phyloP scores from a whole-genome alignment of 2,888 invertebrate genomes.

The Protonemura montana region DNA sequence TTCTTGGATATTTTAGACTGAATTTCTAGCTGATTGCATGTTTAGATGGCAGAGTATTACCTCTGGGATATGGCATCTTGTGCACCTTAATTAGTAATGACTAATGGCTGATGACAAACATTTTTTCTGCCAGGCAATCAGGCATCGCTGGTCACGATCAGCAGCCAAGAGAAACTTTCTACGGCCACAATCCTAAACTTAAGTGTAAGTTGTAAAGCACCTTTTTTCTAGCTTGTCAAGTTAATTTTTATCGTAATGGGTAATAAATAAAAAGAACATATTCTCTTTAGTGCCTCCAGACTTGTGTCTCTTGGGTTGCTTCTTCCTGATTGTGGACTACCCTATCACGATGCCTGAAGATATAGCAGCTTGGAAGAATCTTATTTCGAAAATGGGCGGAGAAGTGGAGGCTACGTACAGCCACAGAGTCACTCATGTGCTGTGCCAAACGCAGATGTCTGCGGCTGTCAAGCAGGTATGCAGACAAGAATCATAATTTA shows the following conservation, averaged over 20 bases:
- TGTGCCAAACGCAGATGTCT: constrained; percentile 90
- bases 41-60: no score
- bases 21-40: no score
- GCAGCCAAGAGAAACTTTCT: constrained; percentile 74
- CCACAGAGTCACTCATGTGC: constrained; percentile 87
- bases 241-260: no score
- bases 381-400: constrained; percentile 83
- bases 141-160: constrained; percentile 50
- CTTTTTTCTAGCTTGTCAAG: no score
- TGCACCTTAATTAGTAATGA: no score
- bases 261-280: no score
- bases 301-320: constrained; percentile 89
- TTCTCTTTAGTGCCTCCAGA: constrained; percentile 74
- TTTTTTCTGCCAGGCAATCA: not conserved
- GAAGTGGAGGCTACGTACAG: constrained; percentile 87
- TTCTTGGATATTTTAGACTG: no score
- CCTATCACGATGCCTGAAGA: constrained; percentile 65
- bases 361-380: constrained; percentile 70
- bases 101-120: no score
- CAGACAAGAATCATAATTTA: no score
- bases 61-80: not conserved
- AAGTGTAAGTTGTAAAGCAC: constrained; percentile 68
- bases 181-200: constrained; percentile 91
- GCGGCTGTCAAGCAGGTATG: constrained; percentile 90
- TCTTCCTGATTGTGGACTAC: constrained; percentile 89